A percentile compares a stretch with the other conserved stretches of the same genome.
Conservation (phyloP, 2,797 vertebrate genomes). For the Micromesistius poutassou region DNA sequence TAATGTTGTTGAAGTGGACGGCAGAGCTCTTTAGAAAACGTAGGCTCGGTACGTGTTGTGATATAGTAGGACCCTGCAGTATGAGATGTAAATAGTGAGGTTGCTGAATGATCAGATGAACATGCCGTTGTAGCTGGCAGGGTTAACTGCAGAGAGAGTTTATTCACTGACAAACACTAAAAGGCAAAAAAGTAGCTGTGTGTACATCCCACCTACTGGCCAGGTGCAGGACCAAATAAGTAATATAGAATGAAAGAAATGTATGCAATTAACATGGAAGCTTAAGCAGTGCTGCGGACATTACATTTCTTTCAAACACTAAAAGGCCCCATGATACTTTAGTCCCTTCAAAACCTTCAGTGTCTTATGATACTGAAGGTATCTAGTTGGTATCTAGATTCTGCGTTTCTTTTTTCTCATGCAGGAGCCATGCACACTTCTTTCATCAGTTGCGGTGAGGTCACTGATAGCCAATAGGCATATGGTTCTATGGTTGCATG, state of each 20-base stretch:
- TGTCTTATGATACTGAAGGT: background rate
- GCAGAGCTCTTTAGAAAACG: background rate
- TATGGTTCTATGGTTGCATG: background rate
- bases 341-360: background rate
- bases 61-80: background rate
- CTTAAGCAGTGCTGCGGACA: too few relatives aligned
- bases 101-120: background rate
- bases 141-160: background rate
- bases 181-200: too few relatives aligned
- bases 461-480: conserved; percentile 2
- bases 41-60: background rate
- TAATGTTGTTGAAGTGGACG: background rate
- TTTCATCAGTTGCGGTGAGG: background rate
- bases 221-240: too few relatives aligned
- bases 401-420: background rate
- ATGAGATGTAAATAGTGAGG: background rate
- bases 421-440: background rate
- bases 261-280: too few relatives aligned
- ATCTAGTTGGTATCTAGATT: background rate
- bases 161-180: background rate
- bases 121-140: background rate
- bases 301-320: too few relatives aligned
- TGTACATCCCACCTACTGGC: too few relatives aligned
- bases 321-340: background rate
- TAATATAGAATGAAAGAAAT: too few relatives aligned